A percentile compares a stretch with the other conserved stretches of the same genome.
Conservation (phyloP, 1,140 invertebrate species). For the Lanistes nyassanus region DNA sequence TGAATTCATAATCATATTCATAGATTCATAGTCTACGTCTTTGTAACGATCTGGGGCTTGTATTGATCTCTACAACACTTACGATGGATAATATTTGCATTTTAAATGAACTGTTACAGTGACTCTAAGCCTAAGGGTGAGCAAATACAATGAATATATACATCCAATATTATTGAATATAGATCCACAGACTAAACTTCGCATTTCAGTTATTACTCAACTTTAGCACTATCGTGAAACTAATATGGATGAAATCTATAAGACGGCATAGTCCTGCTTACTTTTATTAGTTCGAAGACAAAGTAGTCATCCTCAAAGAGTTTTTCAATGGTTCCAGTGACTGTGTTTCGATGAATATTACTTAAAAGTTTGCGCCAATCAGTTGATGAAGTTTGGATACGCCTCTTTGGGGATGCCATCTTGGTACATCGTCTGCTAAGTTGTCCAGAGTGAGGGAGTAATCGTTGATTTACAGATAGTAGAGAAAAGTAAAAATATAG, state of each 20-base stretch:
- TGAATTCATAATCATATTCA: neutral
- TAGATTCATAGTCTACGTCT: neutral
- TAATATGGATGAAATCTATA: neutral
- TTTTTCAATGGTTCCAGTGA: constrained; percentile 23
- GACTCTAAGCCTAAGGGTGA: too few relatives aligned
- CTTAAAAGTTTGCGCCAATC: constrained; percentile 18
- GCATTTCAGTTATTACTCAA: neutral
- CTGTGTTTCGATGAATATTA: constrained; percentile 15
- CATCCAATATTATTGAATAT: neutral
- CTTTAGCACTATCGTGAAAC: neutral
- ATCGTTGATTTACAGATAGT: neutral
- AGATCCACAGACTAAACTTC: neutral
- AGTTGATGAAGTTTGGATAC: constrained; percentile 5
- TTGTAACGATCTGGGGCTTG: neutral
- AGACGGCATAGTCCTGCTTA: constrained; percentile 1
- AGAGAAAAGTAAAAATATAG: too few relatives aligned
- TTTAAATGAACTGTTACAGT: too few relatives aligned
- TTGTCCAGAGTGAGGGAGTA: neutral
- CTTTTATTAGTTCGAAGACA: constrained; percentile 30
- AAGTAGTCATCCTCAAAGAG: constrained; percentile 29
- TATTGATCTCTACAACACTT: neutral
- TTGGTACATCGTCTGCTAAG: neutral
- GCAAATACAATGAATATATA: neutral
- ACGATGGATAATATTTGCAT: neutral
- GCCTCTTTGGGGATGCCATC: constrained; percentile 18